These are phyloP conservation scores for Aethes cnicana DNA, from an alignment of 2,888 invertebrate species.

Conservation along the genomic window DNA sequence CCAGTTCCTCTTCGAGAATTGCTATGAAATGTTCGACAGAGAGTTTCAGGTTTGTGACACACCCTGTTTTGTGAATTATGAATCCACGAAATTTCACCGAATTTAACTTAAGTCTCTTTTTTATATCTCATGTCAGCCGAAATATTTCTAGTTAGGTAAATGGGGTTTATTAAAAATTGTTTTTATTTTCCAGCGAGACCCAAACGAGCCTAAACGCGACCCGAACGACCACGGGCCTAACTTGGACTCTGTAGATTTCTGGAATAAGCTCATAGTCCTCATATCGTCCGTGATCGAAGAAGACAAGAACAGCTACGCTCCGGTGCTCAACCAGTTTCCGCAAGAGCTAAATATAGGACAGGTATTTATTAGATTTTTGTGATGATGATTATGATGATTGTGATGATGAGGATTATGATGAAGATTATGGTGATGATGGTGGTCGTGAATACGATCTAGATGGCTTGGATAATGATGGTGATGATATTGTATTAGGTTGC, in stretches of 20 bases:
- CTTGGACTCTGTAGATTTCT: constrained; percentile 96
- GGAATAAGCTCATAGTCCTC: constrained; percentile 98
- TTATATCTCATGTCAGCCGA: not conserved
- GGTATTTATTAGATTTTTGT: constrained; percentile 67
- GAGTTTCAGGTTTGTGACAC: constrained; percentile 88
- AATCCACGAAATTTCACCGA: too few species aligned
- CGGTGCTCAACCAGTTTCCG: constrained; percentile 99
- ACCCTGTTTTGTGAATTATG: too few species aligned
- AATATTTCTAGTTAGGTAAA: too few species aligned
- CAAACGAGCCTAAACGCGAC: constrained; percentile 93
- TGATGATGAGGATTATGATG: too few species aligned
- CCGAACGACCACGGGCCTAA: constrained; percentile 93
- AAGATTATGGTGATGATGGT: too few species aligned
- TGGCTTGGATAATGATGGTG: too few species aligned
- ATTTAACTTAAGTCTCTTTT: too few species aligned
- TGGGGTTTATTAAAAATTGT: too few species aligned
- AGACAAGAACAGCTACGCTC: constrained; percentile 98
- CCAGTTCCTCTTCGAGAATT: constrained; percentile 99
- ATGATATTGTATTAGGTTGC: too few species aligned
- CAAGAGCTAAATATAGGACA: constrained; percentile 99
- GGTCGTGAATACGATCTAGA: too few species aligned
- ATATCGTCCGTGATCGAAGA: constrained; percentile 99
- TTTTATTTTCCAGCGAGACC: constrained; percentile 85
- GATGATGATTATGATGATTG: too few species aligned
- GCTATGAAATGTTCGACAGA: constrained; percentile 97